A percentile compares a stretch with the other conserved stretches of the same genome.
These are phyloP conservation scores for Miopithecus talapoin DNA, from an alignment of 2,797 vertebrate species.

Conservation along the genomic window DNA sequence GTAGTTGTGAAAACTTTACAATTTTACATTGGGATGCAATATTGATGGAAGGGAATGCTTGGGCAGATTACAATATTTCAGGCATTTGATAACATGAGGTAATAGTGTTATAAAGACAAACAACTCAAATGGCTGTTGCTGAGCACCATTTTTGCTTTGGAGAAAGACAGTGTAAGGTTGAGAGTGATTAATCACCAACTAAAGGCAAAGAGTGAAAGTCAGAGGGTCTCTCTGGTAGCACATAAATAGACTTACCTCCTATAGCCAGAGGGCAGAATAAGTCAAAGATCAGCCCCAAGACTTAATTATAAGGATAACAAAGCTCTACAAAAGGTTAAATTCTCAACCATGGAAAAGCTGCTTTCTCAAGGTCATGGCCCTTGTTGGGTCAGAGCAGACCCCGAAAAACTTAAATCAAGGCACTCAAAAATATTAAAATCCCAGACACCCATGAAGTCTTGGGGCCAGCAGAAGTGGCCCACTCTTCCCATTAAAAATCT, in stretches of 20 bases:
- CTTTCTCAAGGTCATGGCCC: background rate
- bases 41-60: background rate
- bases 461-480: background rate
- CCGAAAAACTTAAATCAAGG: background rate
- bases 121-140: background rate
- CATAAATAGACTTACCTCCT: conserved; percentile 45
- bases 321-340: background rate
- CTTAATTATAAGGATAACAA: conserved; percentile 30
- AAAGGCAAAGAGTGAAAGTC: conserved; percentile 40
- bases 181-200: conserved; percentile 60
- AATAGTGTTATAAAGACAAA: background rate
- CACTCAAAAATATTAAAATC: background rate
- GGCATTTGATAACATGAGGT: background rate
- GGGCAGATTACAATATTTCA: background rate
- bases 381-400: background rate
- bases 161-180: conserved; percentile 43
- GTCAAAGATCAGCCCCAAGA: conserved; percentile 35
- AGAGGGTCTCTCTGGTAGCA: background rate
- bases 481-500: background rate
- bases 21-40: background rate
- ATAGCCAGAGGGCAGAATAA: conserved; percentile 33
- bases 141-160: conserved; percentile 20
- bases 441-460: background rate
- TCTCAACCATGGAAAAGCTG: background rate
- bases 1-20: background rate